Evolutionary conservation across 2,797 vertebrate genomes (phyloP).

Genomic region (Oophaga sylvatica): DNA sequence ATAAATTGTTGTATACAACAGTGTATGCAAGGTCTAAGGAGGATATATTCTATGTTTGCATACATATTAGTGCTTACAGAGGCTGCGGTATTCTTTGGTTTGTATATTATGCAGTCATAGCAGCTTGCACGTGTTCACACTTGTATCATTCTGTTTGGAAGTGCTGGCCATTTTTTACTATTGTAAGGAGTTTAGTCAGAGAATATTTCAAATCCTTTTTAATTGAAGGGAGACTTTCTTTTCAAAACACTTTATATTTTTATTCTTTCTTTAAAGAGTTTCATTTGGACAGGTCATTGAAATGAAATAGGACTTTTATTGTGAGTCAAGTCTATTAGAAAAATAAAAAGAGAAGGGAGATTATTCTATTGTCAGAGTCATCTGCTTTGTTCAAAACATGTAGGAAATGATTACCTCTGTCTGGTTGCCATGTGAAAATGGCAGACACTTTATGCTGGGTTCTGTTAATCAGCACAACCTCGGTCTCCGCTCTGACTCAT

Average conservation of each 20-base stretch:
- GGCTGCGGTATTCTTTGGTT: no score
- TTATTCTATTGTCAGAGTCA: slow-evolving; percentile 42
- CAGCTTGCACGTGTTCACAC: no score
- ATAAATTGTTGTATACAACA: no score
- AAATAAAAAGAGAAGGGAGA: slow-evolving; percentile 46
- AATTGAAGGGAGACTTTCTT: not conserved
- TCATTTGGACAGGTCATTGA: slow-evolving; percentile 26
- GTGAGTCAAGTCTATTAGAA: slow-evolving; percentile 44
- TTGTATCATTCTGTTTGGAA: no score
- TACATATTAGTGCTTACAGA: no score
- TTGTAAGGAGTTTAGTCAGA: not conserved
- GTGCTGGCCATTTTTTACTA: no score
- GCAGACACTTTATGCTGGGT: slow-evolving; percentile 44
- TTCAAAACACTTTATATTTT: not conserved
- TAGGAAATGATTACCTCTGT: slow-evolving; percentile 50
- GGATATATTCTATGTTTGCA: no score
- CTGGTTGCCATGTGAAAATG: slow-evolving; percentile 45
- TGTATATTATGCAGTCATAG: no score
- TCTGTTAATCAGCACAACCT: slow-evolving; percentile 56
- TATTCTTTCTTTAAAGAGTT: not conserved
- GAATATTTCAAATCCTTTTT: not conserved
- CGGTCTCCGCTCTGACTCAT: slow-evolving; percentile 35
- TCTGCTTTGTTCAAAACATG: slow-evolving; percentile 39
- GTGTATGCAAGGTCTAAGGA: no score
- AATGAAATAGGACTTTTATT: slow-evolving; percentile 44